Conservation (phyloP, 2,113 vertebrate genomes). For the Alosa alosa region DNA sequence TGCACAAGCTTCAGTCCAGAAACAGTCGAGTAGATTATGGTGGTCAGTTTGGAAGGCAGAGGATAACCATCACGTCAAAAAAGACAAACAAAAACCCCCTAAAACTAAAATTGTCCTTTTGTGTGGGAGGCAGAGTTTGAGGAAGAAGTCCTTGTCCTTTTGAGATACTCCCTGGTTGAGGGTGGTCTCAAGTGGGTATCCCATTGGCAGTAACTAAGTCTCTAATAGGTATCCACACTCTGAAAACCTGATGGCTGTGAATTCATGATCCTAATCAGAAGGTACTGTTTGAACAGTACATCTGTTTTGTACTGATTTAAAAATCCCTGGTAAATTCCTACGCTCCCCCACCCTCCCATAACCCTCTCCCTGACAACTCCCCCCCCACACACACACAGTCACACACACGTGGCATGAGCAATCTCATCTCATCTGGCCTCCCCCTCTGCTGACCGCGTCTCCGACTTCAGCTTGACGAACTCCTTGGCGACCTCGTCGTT, state of each 20-base stretch:
- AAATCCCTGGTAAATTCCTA: neutral
- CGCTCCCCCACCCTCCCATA: too few relatives aligned
- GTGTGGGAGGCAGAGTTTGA: neutral
- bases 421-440: constrained; percentile 77
- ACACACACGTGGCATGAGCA: neutral
- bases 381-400: neutral
- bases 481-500: constrained; percentile 96
- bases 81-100: neutral
- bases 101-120: neutral
- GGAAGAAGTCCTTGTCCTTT: neutral
- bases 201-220: constrained; percentile 1
- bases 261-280: neutral
- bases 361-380: neutral
- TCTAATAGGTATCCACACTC: neutral
- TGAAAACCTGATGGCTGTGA: neutral
- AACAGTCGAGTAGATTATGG: neutral
- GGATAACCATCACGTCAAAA: neutral
- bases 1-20: neutral
- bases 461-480: constrained; percentile 94
- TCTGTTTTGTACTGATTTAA: neutral
- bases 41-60: neutral
- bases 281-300: neutral
- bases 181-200: neutral
- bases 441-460: constrained; percentile 83
- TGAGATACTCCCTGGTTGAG: neutral